Conservation (phyloP, 2,888 invertebrate species). For the Chrysodeixis includens region DNA sequence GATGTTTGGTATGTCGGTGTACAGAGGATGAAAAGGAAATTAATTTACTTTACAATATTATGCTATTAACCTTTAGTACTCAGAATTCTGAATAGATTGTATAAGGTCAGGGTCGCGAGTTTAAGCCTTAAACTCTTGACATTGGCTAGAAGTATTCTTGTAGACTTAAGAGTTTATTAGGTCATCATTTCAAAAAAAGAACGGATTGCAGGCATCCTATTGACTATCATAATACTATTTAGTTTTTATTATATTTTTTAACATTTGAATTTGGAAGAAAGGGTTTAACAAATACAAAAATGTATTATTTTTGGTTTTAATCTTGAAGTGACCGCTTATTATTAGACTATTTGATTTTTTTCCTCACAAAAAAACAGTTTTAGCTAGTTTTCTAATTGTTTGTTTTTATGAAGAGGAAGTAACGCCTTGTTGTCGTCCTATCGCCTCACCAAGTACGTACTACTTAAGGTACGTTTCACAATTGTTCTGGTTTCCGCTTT, state of each 20-base stretch:
- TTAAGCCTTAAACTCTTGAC: conserved; percentile 45
- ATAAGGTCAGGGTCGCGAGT: conserved; percentile 31
- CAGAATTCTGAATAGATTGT: conserved; percentile 30
- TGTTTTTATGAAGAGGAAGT: background rate
- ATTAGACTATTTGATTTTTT: background rate
- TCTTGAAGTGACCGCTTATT: too few relatives aligned
- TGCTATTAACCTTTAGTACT: conserved; percentile 36
- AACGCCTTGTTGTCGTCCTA: background rate
- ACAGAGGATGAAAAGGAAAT: background rate
- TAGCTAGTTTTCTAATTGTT: background rate
- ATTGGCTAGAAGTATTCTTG: conserved; percentile 35
- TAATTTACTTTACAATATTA: conserved; percentile 9
- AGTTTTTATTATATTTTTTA: too few relatives aligned
- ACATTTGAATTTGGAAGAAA: background rate
- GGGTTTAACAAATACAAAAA: too few relatives aligned
- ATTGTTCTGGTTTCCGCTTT: conserved; percentile 46
- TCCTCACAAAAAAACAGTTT: background rate
- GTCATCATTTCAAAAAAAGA: background rate
- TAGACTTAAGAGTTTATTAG: conserved; percentile 18
- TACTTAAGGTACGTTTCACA: conserved; percentile 45
- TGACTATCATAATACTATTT: too few relatives aligned
- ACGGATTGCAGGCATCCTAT: background rate
- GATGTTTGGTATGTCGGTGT: too few relatives aligned
- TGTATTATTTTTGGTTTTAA: too few relatives aligned
- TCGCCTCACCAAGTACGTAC: conserved; percentile 20